These are phyloP conservation scores for Heterohyrax brucei DNA, from an alignment of 2,797 vertebrate genomes.

Conservation along the genomic window DNA sequence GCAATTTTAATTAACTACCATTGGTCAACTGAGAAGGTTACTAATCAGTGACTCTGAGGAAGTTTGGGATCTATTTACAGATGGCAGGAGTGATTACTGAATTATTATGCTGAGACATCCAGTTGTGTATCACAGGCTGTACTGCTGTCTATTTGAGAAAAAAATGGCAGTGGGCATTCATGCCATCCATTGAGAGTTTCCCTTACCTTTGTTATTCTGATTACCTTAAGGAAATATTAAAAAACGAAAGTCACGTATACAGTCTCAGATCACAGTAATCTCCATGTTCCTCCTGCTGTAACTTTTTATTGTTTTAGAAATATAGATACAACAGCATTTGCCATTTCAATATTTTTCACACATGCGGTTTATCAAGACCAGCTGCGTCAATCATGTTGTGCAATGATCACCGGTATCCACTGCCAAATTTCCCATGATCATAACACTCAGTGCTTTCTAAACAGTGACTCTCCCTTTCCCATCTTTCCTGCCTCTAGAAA, in stretches of 20 bases:
- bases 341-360: too few relatives aligned
- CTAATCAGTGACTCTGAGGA: not conserved
- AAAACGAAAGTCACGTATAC: not conserved
- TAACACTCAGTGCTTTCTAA: too few relatives aligned
- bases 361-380: too few relatives aligned
- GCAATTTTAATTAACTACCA: not conserved
- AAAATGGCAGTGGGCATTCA: not conserved
- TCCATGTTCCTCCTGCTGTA: not conserved
- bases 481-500: too few relatives aligned
- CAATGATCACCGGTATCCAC: too few relatives aligned
- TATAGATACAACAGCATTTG: too few relatives aligned
- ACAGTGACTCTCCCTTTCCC: too few relatives aligned
- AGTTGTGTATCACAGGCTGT: not conserved
- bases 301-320: too few relatives aligned
- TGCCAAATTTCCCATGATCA: too few relatives aligned
- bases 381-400: too few relatives aligned
- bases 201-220: not conserved
- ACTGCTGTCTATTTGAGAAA: not conserved
- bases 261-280: not conserved
- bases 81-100: not conserved
- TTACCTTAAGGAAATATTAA: not conserved
- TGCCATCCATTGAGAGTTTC: not conserved
- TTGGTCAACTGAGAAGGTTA: constrained; percentile 6
- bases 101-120: constrained; percentile 5
- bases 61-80: constrained; percentile 50